Evolutionary conservation across 2,888 invertebrate genomes (phyloP), one percentile per base, ranked within the genome.

Genomic region (Listrodromus nycthemerus): DNA sequence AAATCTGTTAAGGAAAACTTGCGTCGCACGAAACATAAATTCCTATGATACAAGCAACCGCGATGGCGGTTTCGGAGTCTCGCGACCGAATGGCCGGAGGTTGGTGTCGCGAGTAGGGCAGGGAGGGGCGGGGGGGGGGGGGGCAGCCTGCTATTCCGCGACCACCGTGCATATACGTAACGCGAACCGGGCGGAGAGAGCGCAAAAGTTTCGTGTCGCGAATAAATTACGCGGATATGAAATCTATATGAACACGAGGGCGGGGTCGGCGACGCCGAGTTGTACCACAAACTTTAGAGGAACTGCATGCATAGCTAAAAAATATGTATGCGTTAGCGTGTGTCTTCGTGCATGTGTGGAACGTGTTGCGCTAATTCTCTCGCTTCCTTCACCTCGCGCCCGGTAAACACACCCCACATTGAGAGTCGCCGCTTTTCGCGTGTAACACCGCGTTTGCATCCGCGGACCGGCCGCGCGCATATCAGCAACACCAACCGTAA

Each of bases 141-240:
- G 24, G 5, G 55, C 13, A 33, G 21, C 13, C 3, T 19, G 7
- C 33, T 19, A 7, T 50, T 21, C 50, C 4, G n/a, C 37, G 41
- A 27, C 21, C 45, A 13, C 21, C 45, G 48, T 69, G 30, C 30
- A 4, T 52, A 69, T 48, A 50, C 52, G 74, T 67, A 80, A 27
- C 58, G 58, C 21, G 33, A 58, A 24, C 58, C 58, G 58, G 58
- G 58, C 61, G 48, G 48, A 41, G 73, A 21, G 83, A 73, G 58
- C 76, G 78, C 37, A 74, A 81, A 84, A 84, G 61, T 84, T 84
- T 81, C 81, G 78, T 78, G 84, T 84, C 84, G 50, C 84, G 84
- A 81, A 84, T 81, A 81, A 84, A 84, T 81, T 84, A 81, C 84
- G 81, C 78, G 81, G 80, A 83, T 83, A 83, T 80, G 80, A 80